Evolutionary conservation across 2,888 invertebrate genomes (phyloP).

Genomic region (Aricia artaxerxes): DNA sequence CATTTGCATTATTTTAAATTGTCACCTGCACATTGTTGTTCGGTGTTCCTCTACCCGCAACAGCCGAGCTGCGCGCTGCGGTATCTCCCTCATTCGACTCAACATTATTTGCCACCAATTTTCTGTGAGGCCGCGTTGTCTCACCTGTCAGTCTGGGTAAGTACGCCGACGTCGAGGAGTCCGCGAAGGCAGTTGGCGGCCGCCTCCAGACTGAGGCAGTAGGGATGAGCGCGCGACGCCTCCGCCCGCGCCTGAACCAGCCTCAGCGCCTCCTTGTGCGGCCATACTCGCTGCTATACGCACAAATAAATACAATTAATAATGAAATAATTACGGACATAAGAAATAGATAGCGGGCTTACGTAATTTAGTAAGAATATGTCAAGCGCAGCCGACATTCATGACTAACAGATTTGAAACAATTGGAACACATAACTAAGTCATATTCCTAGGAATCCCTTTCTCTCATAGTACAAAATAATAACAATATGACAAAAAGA

Average conservation of each 20-base stretch:
- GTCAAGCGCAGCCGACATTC: too few relatives aligned
- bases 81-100: not conserved
- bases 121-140: slow-evolving; percentile 31
- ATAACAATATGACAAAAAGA: too few relatives aligned
- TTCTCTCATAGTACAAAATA: too few relatives aligned
- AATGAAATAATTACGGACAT: too few relatives aligned
- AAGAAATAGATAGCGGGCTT: too few relatives aligned
- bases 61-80: not conserved
- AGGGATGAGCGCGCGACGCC: slow-evolving; percentile 82
- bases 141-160: slow-evolving; percentile 57
- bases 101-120: not conserved
- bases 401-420: too few relatives aligned
- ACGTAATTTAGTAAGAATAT: too few relatives aligned
- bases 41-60: too few relatives aligned
- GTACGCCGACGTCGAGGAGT: slow-evolving; percentile 64
- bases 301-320: not conserved
- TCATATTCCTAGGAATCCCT: too few relatives aligned
- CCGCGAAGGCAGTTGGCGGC: slow-evolving; percentile 79
- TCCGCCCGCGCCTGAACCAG: slow-evolving; percentile 82
- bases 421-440: too few relatives aligned
- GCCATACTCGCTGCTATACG: slow-evolving; percentile 51
- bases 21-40: too few relatives aligned
- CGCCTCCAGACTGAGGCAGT: slow-evolving; percentile 86
- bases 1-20: too few relatives aligned
- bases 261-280: slow-evolving; percentile 77